phyloP scores from a whole-genome alignment of 2,888 invertebrate species.

The Dendrolimus houi region DNA sequence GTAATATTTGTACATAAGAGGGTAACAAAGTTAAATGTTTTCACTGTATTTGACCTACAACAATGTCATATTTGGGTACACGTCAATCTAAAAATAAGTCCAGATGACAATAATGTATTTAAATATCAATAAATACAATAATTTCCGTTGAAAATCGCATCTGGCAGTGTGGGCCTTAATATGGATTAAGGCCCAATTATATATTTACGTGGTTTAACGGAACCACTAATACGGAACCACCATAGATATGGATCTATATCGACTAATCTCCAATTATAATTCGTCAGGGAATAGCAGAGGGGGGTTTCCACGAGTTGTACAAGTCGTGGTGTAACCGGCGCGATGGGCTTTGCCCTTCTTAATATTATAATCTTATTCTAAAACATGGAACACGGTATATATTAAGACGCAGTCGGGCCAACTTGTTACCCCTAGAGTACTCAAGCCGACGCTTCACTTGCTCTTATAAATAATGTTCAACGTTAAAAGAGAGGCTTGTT shows the following conservation, averaged over 20 bases:
- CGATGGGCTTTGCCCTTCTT: constrained; percentile 40
- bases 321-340: constrained; percentile 23
- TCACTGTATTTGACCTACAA: no score
- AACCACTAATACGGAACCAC: no score
- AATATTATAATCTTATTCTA: constrained; percentile 73
- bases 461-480: not conserved
- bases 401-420: constrained; percentile 44
- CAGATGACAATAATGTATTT: no score
- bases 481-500: no score
- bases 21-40: no score
- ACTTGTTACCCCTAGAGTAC: constrained; percentile 23
- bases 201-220: not conserved
- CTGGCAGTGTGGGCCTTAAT: not conserved
- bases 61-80: no score
- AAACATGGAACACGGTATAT: constrained; percentile 69
- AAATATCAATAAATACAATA: no score
- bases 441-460: not conserved
- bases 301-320: constrained; percentile 35
- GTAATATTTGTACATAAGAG: no score
- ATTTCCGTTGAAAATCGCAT: no score
- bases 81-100: no score
- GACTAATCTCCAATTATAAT: constrained; percentile 63
- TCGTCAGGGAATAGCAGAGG: constrained; percentile 36
- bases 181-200: not conserved
- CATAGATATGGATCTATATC: constrained; percentile 9